These are phyloP conservation scores for Microplitis deprimator DNA, from an alignment of 2,888 invertebrate genomes.

Conservation along the genomic window DNA sequence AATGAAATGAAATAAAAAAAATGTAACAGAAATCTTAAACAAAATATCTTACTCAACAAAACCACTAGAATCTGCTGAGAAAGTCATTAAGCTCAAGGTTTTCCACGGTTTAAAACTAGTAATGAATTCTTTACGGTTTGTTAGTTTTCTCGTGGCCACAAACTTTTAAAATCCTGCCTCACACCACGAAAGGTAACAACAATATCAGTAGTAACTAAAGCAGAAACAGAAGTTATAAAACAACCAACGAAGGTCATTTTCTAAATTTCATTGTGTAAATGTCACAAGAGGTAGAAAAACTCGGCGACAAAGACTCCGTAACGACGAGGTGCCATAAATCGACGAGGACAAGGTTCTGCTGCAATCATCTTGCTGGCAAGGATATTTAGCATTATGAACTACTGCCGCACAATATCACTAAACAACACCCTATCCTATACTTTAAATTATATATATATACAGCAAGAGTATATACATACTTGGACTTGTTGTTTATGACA, in stretches of 20 bases:
- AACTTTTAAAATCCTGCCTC: neutral
- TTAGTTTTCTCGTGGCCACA: neutral
- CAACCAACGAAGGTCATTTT: neutral
- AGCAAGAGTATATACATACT: no score
- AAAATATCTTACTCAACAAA: neutral
- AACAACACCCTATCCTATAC: no score
- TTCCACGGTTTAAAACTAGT: neutral
- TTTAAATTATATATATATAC: no score
- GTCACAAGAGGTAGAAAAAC: no score
- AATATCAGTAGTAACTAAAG: neutral
- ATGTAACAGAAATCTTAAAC: neutral
- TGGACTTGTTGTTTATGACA: neutral
- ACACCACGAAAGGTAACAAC: neutral
- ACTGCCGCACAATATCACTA: no score
- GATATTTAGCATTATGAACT: no score
- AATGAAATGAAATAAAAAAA: neutral
- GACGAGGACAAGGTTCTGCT: neutral
- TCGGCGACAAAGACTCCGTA: neutral
- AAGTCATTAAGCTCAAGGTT: neutral
- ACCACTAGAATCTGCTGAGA: neutral
- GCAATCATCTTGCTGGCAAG: neutral
- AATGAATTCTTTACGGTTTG: neutral
- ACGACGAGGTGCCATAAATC: slow-evolving; percentile 9
- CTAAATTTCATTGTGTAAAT: neutral
- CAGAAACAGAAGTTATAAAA: neutral